Conservation (phyloP, 92 coral and sea anemone species). For the Epizoanthus ramosus region DNA sequence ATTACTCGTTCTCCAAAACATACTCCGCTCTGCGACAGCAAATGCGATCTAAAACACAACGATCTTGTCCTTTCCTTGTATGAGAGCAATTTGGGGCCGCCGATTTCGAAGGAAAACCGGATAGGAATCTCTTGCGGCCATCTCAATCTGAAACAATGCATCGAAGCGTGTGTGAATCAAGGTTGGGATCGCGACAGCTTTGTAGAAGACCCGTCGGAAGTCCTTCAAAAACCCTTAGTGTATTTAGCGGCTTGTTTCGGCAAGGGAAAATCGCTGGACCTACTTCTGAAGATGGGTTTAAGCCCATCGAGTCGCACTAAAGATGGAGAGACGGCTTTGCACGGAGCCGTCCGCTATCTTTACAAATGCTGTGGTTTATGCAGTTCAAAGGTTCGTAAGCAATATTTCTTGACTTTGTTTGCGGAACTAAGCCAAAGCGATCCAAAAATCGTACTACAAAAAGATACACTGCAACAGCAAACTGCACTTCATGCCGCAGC, state of each 20-base stretch:
- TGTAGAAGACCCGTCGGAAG: slow-evolving; percentile 40
- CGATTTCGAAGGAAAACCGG: slow-evolving; percentile 46
- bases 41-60: slow-evolving; percentile 41
- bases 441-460: slow-evolving; percentile 37
- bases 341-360: slow-evolving; percentile 42
- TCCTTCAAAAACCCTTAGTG: slow-evolving; percentile 34
- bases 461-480: slow-evolving; percentile 29
- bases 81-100: slow-evolving; percentile 44
- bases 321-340: slow-evolving; percentile 39
- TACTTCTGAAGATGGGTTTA: slow-evolving; percentile 41
- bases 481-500: slow-evolving; percentile 41
- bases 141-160: slow-evolving; percentile 38
- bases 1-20: slow-evolving; percentile 46
- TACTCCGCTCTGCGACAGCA: slow-evolving; percentile 44
- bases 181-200: slow-evolving; percentile 46
- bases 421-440: slow-evolving; percentile 23
- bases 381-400: slow-evolving; percentile 42
- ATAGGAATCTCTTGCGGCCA: slow-evolving; percentile 45
- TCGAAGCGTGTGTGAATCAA: slow-evolving; percentile 39
- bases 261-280: slow-evolving; percentile 42
- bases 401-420: slow-evolving; percentile 36
- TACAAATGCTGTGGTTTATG: slow-evolving; percentile 41
- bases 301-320: slow-evolving; percentile 43
- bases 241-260: slow-evolving; percentile 44
- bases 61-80: slow-evolving; percentile 35